Evolutionary conservation across 2,888 invertebrate genomes (phyloP), one percentile per base, ranked within the genome.

Genomic region (Andrena flavipes): DNA sequence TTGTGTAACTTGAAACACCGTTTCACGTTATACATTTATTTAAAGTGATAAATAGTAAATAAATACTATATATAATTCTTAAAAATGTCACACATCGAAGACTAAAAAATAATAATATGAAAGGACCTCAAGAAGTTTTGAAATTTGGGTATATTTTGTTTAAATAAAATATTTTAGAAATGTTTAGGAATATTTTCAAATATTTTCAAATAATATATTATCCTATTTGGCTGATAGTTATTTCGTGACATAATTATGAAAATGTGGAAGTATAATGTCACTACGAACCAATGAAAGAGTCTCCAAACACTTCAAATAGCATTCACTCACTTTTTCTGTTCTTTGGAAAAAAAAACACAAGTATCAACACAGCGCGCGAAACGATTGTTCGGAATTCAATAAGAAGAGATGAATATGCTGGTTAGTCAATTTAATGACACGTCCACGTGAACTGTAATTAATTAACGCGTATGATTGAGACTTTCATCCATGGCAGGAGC

Each of bases 221-320:
- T 1, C 4, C 4, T 42, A 13, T 1, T 42, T 42, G 35, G 13
- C 13, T 35, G 3, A 13, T n/a, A 42, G 13, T 13, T 42, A 13
- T 42, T 42, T 42, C 42, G 13, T 42, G 42, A 13, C 10, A 26
- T 10, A 54, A 20, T 23, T 20, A 23, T 54, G 20, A 54, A 23
- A 10, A 26, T 51, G 8, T 51, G 1, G 10, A 23, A 23, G n/a
- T 42, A 30, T 16, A 6, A 0, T 10, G 0, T 54, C 0, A 8
- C 10, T 69, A 78, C 78, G 51, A 77, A 78, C 78, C 69, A 59
- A 10, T 23, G 30, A 59, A 49, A 51, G 7, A 13, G 29, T 13
- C 35, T 8, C 16, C 26, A n/a, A 29, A 29, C 2, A 51, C 35
- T 56, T 56, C 2, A 10, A 48, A 13, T 62, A 7, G 7, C n/a